Percentiles rank a stretch among this genome's conserved stretches.
Conservation (phyloP, 2,113 vertebrate species). For the Ptilorrhoa leucosticta region DNA sequence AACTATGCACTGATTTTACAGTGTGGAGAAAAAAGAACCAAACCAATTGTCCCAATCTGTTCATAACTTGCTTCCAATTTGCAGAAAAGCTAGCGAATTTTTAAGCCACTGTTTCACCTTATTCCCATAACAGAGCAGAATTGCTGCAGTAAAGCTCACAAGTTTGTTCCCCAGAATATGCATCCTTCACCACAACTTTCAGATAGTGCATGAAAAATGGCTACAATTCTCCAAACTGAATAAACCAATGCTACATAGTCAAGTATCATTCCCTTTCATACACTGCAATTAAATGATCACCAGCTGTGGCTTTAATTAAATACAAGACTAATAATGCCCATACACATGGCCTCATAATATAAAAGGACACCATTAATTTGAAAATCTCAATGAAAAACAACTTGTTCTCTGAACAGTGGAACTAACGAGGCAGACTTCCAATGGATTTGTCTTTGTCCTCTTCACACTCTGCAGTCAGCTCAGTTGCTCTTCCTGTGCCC, state of each 20-base stretch:
- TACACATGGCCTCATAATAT: background rate
- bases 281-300: background rate
- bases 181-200: background rate
- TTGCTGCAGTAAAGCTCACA: background rate
- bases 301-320: slow-evolving; percentile 10
- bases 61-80: background rate
- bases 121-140: background rate
- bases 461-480: background rate
- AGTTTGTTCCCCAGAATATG: background rate
- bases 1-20: background rate
- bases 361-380: background rate
- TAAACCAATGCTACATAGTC: background rate
- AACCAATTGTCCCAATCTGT: background rate
- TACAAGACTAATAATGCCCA: background rate
- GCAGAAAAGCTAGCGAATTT: background rate
- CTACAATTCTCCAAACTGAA: background rate
- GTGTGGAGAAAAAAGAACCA: background rate
- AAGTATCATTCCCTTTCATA: background rate
- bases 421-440: background rate
- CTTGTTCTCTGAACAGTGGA: background rate
- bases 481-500: background rate
- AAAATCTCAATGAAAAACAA: background rate
- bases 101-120: background rate
- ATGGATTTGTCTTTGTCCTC: background rate
- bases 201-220: background rate